A percentile compares a stretch with the other conserved stretches of the same genome.
Evolutionary conservation across 1,140 invertebrate genomes (phyloP).

Genomic region (Plodia interpunctella): DNA sequence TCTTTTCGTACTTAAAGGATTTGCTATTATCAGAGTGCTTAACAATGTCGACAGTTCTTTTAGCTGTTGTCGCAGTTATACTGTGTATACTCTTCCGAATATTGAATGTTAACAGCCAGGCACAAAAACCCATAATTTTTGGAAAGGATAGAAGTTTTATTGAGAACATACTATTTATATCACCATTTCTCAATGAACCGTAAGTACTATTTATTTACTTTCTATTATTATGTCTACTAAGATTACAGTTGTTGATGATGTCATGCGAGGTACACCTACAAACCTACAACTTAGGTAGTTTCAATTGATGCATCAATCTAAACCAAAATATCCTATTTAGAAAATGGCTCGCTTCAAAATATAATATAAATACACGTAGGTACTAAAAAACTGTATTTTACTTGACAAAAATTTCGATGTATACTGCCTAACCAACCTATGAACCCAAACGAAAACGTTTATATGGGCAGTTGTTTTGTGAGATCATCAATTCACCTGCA

Average conservation of each 20-base stretch:
- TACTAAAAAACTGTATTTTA: too few species aligned
- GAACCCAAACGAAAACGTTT: too few species aligned
- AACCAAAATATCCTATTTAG: too few species aligned
- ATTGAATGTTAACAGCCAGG: slow-evolving; percentile 88
- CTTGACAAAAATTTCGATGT: too few species aligned
- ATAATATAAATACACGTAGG: too few species aligned
- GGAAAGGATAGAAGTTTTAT: slow-evolving; percentile 86
- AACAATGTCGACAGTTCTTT: slow-evolving; percentile 84
- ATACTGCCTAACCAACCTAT: too few species aligned
- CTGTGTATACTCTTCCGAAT: slow-evolving; percentile 88
- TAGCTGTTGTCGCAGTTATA: slow-evolving; percentile 86
- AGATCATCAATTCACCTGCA: too few species aligned
- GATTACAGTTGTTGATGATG: background rate
- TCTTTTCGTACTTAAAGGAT: slow-evolving; percentile 16
- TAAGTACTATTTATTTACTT: slow-evolving; percentile 77
- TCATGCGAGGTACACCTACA: background rate
- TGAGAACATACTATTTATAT: slow-evolving; percentile 85
- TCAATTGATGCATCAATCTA: background rate
- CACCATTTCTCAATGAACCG: slow-evolving; percentile 86
- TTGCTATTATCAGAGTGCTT: slow-evolving; percentile 13
- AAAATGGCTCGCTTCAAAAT: too few species aligned
- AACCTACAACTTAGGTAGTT: too few species aligned
- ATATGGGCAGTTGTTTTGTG: too few species aligned
- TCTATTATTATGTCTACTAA: background rate
- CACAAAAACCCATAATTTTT: slow-evolving; percentile 84